Base-by-base conservation (phyloP, 1,140 invertebrate species). In the Heliconius nattereri region DNA sequence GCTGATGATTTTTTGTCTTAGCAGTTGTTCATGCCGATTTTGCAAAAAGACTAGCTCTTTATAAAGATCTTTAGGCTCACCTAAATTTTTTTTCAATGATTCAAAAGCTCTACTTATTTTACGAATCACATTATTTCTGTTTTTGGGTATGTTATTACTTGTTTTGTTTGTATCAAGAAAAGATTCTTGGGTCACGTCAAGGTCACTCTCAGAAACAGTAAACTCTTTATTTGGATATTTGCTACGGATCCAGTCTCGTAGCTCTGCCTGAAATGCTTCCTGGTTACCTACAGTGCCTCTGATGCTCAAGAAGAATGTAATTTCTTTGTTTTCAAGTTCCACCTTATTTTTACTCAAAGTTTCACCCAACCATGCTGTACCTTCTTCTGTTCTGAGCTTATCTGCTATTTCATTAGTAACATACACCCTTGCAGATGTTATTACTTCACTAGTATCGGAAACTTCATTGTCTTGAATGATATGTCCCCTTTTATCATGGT, bases 281-380 rank as follows among this genome's bases (percentile, higher is more conserved):
- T 95, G 95, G 81, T 95, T 86, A 9, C 83, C 88, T 19, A 94
- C 86, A 19, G 93, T 88, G 2, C 95, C 95, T 81, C 90, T 94
- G 26, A 95, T 95, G 26, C 89, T 91, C 29, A 95, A 83, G 91
- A 74, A 92, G 89, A 66, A 90, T 90, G 52, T 83, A 45, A 90
- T 90, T 2, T 91, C 86, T 13, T 89, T 85, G 37, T 88, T 90
- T 75, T 95, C 87, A 3, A 95, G 85, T 49, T 81, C 89, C 1
- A 95, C 88, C 74, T 95, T 90, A 78, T 91, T 91, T 82, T 91
- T 91, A 19, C 89, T 85, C n/a, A 87, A 86, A 5, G 84, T 84
- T 11, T 83, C 78, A 0, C 89, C 86, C 7, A 95, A 77, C 88
- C 95, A 95, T 6, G 84, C 77, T 2, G 86, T 77, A 16, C 95